Base-by-base conservation (phyloP, 2,888 invertebrate species). In the Xanthia togata region DNA sequence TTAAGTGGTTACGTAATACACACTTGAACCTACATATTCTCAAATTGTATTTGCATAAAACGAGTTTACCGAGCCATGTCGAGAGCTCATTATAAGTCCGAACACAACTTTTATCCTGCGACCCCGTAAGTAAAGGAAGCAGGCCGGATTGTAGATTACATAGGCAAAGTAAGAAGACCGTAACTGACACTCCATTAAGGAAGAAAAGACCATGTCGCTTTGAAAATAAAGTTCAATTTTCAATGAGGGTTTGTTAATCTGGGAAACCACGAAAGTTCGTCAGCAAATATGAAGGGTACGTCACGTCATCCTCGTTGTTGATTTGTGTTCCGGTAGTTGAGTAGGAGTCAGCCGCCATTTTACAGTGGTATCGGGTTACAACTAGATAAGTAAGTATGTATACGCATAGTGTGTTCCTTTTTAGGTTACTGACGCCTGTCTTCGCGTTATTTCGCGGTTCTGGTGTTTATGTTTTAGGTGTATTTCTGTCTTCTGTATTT, bases 1-100 rank as follows among this genome's bases (percentile, higher is more conserved):
- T 80, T 71, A 64, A 70, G 65, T 70, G 68, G 60, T 77, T 38
- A 41, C 44, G 53, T 75, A 75, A 79, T 71, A 44, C 23, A 81
- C 50, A 73, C 47, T 77, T 73, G n/a, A 73, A 69, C 31, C 47
- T 20, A 70, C 65, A 70, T 72, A 72, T 70, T 86, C 76, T 82
- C 35, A 60, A 71, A 79, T 60, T 65, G n/a, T 79, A 69, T 77
- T 74, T 73, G 55, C 62, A 59, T 79, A 74, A 80, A 78, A 73
- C 70, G 71, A 70, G 70, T 84, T 75, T 77, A 72, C 59, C 73
- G 69, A 72, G 65, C 41, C 67, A 78, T 81, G 73, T 81, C 50
- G 76, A 82, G 79, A 82, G 78, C 80, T 88, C 83, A 81, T 86
- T 88, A 89, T 81, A 89, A 85, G 74, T 85, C 80, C n/a, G 63